A percentile compares a stretch with the other conserved stretches of the same genome.
These are phyloP conservation scores for Parapsyche elsis DNA, from an alignment of 1,140 invertebrate genomes.

Conservation along the genomic window DNA sequence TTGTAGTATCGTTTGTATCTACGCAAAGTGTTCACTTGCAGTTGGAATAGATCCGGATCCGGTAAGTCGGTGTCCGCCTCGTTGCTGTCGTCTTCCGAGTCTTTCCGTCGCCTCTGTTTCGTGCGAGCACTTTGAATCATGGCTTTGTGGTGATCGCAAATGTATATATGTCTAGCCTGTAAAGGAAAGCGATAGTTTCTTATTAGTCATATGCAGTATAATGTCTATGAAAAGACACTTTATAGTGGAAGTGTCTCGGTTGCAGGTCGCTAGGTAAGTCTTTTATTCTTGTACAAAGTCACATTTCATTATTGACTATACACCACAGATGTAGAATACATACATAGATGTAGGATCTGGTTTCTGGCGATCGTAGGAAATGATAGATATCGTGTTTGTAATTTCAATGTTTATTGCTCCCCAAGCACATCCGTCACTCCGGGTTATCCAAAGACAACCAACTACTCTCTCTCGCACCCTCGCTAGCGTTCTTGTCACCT, in stretches of 20 bases:
- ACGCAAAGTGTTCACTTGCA: constrained; percentile 92
- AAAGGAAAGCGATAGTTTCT: constrained; percentile 55
- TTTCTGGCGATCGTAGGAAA: too few species aligned
- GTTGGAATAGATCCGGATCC: constrained; percentile 92
- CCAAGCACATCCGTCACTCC: too few species aligned
- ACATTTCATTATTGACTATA: too few species aligned
- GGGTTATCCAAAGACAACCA: too few species aligned
- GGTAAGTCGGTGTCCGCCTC: constrained; percentile 88
- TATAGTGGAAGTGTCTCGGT: background rate
- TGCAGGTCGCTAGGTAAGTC: constrained; percentile 3
- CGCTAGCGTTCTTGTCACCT: too few species aligned
- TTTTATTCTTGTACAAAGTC: too few species aligned
- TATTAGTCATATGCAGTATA: background rate
- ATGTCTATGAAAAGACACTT: background rate
- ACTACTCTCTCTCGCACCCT: too few species aligned
- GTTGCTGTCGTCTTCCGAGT: constrained; percentile 93
- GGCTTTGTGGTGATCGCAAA: constrained; percentile 96
- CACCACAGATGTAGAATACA: too few species aligned
- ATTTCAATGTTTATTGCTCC: too few species aligned
- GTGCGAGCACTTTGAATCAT: constrained; percentile 93
- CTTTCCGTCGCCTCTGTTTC: constrained; percentile 84
- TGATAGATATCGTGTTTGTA: too few species aligned
- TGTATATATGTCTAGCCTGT: constrained; percentile 93
- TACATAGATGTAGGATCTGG: too few species aligned
- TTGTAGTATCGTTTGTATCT: constrained; percentile 95